A percentile compares a stretch with the other conserved stretches of the same genome.
Evolutionary conservation across 2,888 invertebrate genomes (phyloP).

Genomic region (Tinea semifulvella): DNA sequence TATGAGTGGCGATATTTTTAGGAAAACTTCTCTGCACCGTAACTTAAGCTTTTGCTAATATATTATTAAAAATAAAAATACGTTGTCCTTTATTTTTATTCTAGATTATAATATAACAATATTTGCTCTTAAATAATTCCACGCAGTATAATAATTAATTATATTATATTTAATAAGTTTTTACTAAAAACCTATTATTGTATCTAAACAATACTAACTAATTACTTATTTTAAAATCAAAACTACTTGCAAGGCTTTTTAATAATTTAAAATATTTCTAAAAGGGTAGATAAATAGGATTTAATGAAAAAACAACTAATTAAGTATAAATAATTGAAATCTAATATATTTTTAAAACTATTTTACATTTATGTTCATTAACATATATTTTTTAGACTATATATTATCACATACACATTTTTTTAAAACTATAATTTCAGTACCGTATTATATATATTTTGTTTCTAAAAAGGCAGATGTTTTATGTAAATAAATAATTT

Average conservation of each 20-base stretch:
- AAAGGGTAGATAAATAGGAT: not conserved
- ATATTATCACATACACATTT: constrained; percentile 10
- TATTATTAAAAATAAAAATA: no score
- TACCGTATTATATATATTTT: not conserved
- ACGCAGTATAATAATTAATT: no score
- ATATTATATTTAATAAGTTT: no score
- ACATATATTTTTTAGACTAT: not conserved
- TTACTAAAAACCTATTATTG: no score
- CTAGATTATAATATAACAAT: no score
- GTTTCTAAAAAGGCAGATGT: constrained; percentile 6
- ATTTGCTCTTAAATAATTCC: no score
- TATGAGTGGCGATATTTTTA: no score
- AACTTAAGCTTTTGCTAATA: no score
- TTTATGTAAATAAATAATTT: not conserved
- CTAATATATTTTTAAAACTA: not conserved
- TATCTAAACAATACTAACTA: no score
- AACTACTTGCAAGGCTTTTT: not conserved
- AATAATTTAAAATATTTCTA: not conserved
- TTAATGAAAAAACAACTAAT: not conserved
- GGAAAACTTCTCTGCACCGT: no score
- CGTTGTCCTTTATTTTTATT: no score
- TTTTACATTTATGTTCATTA: not conserved
- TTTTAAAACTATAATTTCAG: not conserved
- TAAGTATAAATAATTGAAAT: not conserved
- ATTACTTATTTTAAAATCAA: not conserved